phyloP scores from a whole-genome alignment of 2,888 invertebrate genomes.

The Ametastegia equiseti region DNA sequence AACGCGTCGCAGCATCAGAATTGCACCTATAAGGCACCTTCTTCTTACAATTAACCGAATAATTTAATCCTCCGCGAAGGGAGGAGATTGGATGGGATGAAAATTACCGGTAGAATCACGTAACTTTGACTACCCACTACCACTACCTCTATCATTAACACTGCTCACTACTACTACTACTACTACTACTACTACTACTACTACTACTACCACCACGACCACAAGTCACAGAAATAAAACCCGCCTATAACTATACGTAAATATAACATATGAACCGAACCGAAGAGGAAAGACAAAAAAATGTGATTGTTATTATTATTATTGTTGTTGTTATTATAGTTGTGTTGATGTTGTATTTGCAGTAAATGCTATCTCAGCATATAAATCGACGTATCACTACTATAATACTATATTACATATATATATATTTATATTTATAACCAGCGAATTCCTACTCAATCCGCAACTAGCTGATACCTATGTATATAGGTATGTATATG shows the following conservation, averaged over 20 bases:
- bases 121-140: not conserved
- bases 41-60: slow-evolving; percentile 6
- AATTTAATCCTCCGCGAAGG: not conserved
- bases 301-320: no score
- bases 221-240: no score
- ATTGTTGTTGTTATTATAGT: no score
- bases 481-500: not conserved
- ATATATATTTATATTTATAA: no score
- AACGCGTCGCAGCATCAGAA: not conserved
- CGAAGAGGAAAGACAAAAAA: no score
- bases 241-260: no score
- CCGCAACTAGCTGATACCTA: not conserved
- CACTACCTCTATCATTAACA: not conserved
- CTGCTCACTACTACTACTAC: not conserved
- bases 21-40: not conserved
- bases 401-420: no score
- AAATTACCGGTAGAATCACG: slow-evolving; percentile 26
- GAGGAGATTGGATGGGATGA: slow-evolving; percentile 17
- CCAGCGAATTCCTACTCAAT: not conserved
- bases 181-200: not conserved
- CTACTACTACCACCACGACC: not conserved
- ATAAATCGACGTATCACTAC: not conserved
- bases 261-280: no score
- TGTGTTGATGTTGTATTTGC: no score
- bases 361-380: not conserved